Evolutionary conservation across 2,888 invertebrate species (phyloP).

Genomic region (Hyles lineata): DNA sequence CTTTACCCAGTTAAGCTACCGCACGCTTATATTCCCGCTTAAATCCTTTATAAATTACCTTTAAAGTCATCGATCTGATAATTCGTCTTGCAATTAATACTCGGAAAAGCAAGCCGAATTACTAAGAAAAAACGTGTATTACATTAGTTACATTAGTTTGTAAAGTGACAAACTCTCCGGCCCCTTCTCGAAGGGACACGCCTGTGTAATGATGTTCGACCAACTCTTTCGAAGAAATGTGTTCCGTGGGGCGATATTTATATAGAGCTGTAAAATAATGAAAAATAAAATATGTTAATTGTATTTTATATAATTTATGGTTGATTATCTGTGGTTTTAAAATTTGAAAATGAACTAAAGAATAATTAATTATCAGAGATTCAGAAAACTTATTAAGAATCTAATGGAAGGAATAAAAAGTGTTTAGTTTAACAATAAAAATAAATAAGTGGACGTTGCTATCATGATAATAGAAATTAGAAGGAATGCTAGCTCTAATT

Average conservation of each 20-base stretch:
- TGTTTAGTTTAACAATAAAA: too few species aligned
- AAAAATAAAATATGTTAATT: background rate
- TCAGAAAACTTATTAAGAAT: too few species aligned
- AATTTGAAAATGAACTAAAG: background rate
- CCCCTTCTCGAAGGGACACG: constrained; percentile 39
- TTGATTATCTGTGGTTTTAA: background rate
- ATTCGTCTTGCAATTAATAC: background rate
- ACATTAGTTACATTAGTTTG: constrained; percentile 27
- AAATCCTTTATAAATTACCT: too few species aligned
- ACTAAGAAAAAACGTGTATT: constrained; percentile 9
- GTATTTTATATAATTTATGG: background rate
- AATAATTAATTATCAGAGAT: too few species aligned
- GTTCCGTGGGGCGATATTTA: constrained; percentile 20
- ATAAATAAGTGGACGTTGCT: too few species aligned
- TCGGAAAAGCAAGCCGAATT: background rate
- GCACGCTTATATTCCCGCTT: too few species aligned
- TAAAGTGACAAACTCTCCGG: constrained; percentile 28
- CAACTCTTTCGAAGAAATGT: constrained; percentile 49
- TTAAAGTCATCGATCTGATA: background rate
- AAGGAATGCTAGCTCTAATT: too few species aligned
- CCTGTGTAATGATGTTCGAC: constrained; percentile 49
- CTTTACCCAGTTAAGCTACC: too few species aligned
- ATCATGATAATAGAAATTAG: too few species aligned
- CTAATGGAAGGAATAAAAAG: too few species aligned
- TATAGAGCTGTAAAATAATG: constrained; percentile 45